A percentile compares a stretch with the other conserved stretches of the same genome.
Conservation (phyloP, 92 coral and sea anemone species). For the Anthopleura xanthogrammica region DNA sequence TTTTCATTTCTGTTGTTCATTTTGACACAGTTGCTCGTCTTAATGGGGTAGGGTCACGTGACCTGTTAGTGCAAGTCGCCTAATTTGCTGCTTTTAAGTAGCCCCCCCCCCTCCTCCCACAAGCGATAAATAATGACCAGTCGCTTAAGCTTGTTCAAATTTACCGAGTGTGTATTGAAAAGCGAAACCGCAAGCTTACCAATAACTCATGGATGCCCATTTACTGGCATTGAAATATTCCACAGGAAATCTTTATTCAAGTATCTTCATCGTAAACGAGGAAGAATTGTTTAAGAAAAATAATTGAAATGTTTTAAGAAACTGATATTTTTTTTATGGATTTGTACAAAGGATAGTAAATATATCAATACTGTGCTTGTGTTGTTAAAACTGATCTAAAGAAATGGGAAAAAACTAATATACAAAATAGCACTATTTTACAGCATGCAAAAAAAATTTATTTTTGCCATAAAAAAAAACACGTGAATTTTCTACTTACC, state of each 20-base stretch:
- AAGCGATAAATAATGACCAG: no score
- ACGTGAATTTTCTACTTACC: conserved; percentile 16
- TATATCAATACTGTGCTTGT: background rate
- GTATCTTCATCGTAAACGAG: background rate
- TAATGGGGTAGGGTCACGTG: no score
- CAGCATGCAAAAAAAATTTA: no score
- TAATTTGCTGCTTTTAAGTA: no score
- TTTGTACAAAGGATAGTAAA: background rate
- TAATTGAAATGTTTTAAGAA: background rate
- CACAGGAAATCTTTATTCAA: background rate
- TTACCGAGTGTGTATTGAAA: background rate
- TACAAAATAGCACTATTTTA: background rate
- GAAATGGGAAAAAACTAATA: background rate
- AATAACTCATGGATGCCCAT: background rate
- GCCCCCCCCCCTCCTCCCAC: no score
- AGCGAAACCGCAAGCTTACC: background rate
- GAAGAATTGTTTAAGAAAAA: background rate
- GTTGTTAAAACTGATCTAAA: background rate
- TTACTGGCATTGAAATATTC: background rate
- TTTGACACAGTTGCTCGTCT: no score
- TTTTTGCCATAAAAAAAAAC: no score
- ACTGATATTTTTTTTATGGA: background rate
- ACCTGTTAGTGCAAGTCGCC: no score
- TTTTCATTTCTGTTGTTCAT: no score
- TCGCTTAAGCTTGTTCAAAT: conserved; percentile 8